Evolutionary conservation across 2,888 invertebrate species (phyloP).

Genomic region (Eupithecia subfuscata): DNA sequence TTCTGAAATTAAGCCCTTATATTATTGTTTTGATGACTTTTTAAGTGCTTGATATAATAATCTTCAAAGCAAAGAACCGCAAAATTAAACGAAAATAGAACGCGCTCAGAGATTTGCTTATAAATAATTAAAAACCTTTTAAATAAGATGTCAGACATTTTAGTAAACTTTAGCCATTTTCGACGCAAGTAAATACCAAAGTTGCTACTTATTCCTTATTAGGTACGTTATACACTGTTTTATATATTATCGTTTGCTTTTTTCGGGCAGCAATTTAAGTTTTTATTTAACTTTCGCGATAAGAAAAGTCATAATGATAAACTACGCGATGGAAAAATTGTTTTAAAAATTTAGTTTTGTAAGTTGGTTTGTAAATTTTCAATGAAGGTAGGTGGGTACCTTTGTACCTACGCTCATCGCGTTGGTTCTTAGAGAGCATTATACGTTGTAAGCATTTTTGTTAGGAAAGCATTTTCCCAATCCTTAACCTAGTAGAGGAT

Average conservation of each 20-base stretch:
- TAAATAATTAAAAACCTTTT: constrained; percentile 2
- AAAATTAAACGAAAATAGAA: constrained; percentile 5
- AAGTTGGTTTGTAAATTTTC: not conserved
- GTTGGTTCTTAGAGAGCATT: no score
- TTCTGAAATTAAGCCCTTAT: not conserved
- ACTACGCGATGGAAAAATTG: not conserved
- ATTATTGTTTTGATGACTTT: not conserved
- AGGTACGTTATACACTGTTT: not conserved
- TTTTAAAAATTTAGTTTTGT: not conserved
- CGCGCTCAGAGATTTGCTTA: not conserved
- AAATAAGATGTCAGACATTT: not conserved
- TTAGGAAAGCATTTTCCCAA: no score
- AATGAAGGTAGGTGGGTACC: no score
- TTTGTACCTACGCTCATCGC: no score
- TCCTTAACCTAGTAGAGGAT: no score
- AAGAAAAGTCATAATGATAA: not conserved
- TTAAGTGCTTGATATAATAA: constrained; percentile 1
- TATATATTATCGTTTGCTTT: not conserved
- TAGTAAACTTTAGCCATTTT: constrained; percentile 10
- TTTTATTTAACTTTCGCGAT: not conserved
- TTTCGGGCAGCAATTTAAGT: not conserved
- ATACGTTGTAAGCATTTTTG: no score
- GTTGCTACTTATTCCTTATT: not conserved
- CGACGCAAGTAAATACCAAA: not conserved
- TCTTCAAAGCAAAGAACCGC: not conserved